These are phyloP conservation scores for Alouatta palliata DNA, from an alignment of 2,113 vertebrate species.

Conservation along the genomic window DNA sequence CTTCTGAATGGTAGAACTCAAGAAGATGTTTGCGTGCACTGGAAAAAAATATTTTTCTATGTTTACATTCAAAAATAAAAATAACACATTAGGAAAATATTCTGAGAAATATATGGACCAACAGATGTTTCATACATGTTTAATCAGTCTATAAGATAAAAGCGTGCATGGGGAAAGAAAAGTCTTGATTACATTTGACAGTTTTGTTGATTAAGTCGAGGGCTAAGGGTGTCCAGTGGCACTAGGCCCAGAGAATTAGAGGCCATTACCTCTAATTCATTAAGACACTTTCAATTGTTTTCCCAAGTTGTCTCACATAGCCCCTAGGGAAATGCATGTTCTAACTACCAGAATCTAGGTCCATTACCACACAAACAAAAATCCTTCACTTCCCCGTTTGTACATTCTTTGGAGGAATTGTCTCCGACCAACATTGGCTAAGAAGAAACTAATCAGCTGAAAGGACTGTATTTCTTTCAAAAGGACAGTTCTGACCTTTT, in stretches of 20 bases:
- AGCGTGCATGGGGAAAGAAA: background rate
- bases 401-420: background rate
- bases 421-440: background rate
- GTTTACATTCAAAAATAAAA: background rate
- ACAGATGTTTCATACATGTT: background rate
- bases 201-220: slow-evolving; percentile 4
- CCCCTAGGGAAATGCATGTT: background rate
- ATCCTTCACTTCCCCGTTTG: background rate
- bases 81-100: background rate
- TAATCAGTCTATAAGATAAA: background rate
- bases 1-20: background rate
- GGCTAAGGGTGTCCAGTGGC: background rate
- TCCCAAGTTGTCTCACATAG: background rate
- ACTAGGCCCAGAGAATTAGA: background rate
- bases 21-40: background rate
- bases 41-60: background rate
- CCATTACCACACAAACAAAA: background rate
- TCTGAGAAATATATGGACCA: background rate
- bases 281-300: slow-evolving; percentile 51
- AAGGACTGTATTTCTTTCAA: background rate
- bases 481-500: slow-evolving; percentile 16
- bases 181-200: background rate
- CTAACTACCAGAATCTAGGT: background rate
- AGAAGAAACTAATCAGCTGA: background rate
- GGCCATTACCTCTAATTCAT: slow-evolving; percentile 45